Percentiles rank a stretch among this genome's conserved stretches.
Conservation (phyloP, 2,113 vertebrate genomes). For the Pygathrix nemaeus region DNA sequence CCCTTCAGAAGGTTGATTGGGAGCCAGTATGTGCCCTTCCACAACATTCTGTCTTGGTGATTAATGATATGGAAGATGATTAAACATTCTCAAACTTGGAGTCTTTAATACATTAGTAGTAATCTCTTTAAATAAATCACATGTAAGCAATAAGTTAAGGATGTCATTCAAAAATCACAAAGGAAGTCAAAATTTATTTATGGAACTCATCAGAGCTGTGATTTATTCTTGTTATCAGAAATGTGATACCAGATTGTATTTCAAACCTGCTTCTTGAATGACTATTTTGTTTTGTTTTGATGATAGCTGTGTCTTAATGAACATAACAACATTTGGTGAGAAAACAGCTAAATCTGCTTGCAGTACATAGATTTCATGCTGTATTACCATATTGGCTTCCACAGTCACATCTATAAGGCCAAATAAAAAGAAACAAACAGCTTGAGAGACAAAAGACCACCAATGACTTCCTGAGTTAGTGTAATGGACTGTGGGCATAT, state of each 20-base stretch:
- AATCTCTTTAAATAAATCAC: slow-evolving; percentile 75
- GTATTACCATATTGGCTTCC: neutral
- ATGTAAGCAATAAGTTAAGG: slow-evolving; percentile 63
- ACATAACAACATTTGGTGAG: neutral
- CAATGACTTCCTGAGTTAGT: neutral
- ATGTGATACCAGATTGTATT: slow-evolving; percentile 40
- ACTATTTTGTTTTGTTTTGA: slow-evolving; percentile 17
- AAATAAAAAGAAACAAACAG: neutral
- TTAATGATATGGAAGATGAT: slow-evolving; percentile 76
- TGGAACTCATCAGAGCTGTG: slow-evolving; percentile 3
- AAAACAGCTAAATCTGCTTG: neutral
- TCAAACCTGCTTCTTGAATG: neutral
- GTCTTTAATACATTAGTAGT: slow-evolving; percentile 74
- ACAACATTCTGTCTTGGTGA: slow-evolving; percentile 43
- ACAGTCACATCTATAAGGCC: neutral
- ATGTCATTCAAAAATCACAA: slow-evolving; percentile 67
- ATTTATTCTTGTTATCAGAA: slow-evolving; percentile 56
- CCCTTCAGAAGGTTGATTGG: neutral
- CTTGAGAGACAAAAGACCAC: neutral
- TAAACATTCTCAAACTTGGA: slow-evolving; percentile 68
- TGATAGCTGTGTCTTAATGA: slow-evolving; percentile 34
- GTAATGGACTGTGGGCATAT: neutral
- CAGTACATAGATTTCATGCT: neutral
- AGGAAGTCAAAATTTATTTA: slow-evolving; percentile 66
- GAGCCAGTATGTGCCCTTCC: neutral